A percentile compares a stretch with the other conserved stretches of the same genome.
Evolutionary conservation across 2,113 vertebrate species (phyloP).

Genomic region (Gasterosteus aculeatus): DNA sequence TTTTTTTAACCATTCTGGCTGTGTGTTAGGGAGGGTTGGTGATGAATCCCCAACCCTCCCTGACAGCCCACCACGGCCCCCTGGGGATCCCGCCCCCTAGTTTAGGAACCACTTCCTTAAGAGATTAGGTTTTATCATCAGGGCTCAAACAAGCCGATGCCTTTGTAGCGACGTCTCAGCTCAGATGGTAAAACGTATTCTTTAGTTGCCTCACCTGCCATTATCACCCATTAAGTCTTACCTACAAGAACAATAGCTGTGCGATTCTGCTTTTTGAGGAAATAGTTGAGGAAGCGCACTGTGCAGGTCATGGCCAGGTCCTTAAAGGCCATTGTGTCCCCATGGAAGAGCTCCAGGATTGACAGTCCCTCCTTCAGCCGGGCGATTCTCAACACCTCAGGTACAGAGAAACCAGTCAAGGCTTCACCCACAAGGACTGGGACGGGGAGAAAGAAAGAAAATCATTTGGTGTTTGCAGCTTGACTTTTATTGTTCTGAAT

Average conservation of each 20-base stretch:
- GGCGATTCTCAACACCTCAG: conserved; percentile 80
- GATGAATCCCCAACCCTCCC: too few species aligned
- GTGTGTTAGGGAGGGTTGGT: too few species aligned
- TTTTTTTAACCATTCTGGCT: too few species aligned
- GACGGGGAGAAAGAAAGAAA: not conserved
- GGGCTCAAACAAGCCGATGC: too few species aligned
- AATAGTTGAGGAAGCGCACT: conserved; percentile 87
- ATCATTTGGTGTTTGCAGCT: not conserved
- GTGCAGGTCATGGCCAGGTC: conserved; percentile 92
- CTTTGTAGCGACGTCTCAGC: too few species aligned
- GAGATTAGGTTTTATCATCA: too few species aligned
- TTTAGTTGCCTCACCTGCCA: not conserved
- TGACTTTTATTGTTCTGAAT: not conserved
- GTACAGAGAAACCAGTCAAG: conserved; percentile 85
- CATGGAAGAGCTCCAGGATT: conserved; percentile 92
- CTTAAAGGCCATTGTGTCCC: conserved; percentile 89
- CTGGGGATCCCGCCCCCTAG: too few species aligned
- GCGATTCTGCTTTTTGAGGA: conserved; percentile 82
- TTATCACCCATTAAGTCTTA: conserved; percentile 66
- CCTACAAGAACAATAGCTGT: conserved; percentile 88
- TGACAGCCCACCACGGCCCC: too few species aligned
- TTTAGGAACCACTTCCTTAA: too few species aligned
- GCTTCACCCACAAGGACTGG: conserved; percentile 84
- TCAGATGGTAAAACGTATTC: too few species aligned
- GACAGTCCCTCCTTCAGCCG: conserved; percentile 82